Base-by-base conservation (phyloP, 2,797 vertebrate species). In the Serranus cabrilla region DNA sequence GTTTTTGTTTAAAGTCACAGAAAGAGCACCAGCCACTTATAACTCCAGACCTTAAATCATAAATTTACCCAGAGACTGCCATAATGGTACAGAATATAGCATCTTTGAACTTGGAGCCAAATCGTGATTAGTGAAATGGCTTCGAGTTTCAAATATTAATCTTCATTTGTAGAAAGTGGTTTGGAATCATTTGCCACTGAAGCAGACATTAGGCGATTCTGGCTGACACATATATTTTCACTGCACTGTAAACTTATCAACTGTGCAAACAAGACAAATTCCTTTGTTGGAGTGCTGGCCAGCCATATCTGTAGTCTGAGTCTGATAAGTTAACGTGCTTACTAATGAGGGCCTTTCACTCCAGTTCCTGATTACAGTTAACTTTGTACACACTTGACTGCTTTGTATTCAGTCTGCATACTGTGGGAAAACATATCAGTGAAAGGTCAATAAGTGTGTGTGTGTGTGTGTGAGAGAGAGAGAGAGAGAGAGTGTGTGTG, bases 261-360 rank as follows among this genome's bases (percentile, higher is more conserved):
- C 84, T 89, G 69, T 47, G 72, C 86, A 90, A 92, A 94, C 89
- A 81, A 72, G 78, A 80, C 68, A 66, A 71, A 90, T 90, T 91
- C 80, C 79, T 70, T 69, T 80, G 70, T 72, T 60, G 60, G 61
- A 80, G 72, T 23, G 60, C 54, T 0, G 67, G 55, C 70, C 34
- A n/a, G 65, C 54, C 83, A 27, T 89, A 89, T 90, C 91, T 72
- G 39, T 23, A 77, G 81, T 81, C 88, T 85, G 78, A 54, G 83
- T 45, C 84, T 78, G 88, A 92, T 90, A 91, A 91, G 87, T 90
- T 71, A 78, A 84, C 71, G 46, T 64, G 77, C 78, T 55, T 64
- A 50, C 86, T 91, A 92, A 94, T 80, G 68, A 87, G 85, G 73
- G 79, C 78, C 86, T 87, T 90, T 91, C 83, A 65, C 78, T 17